A percentile compares a stretch with the other conserved stretches of the same genome.
These are phyloP conservation scores for Phenganax marumi DNA, from an alignment of 92 coral and sea anemone species.

Conservation along the genomic window DNA sequence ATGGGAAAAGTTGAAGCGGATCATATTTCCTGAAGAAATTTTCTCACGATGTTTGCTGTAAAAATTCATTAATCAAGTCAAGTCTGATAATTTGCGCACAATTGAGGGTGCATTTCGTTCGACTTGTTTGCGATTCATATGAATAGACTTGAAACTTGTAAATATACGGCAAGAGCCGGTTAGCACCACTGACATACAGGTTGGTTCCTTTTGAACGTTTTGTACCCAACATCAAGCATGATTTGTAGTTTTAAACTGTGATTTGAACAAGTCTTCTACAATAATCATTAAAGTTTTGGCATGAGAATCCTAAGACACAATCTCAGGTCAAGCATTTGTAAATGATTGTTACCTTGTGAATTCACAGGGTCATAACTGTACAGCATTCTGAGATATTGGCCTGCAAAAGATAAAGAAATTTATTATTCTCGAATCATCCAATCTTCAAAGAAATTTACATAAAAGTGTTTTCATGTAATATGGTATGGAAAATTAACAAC, in stretches of 20 bases:
- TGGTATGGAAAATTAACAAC: background rate
- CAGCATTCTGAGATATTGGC: conserved; percentile 27
- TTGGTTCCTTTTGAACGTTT: too few species aligned
- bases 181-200: too few species aligned
- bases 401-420: background rate
- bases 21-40: background rate
- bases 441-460: too few species aligned
- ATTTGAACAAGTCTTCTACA: too few species aligned
- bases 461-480: too few species aligned
- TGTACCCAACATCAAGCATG: too few species aligned
- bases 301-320: background rate
- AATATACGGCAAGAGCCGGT: too few species aligned
- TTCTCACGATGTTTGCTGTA: background rate
- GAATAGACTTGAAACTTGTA: too few species aligned
- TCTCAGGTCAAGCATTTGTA: background rate
- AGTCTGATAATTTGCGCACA: background rate
- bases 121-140: background rate
- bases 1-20: background rate
- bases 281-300: background rate
- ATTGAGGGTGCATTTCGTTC: background rate
- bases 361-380: conserved; percentile 32
- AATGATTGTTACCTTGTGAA: conserved; percentile 15
- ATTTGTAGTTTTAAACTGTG: too few species aligned
- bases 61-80: conserved; percentile 17
- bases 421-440: too few species aligned